A percentile compares a stretch with the other conserved stretches of the same genome.
phyloP scores from a whole-genome alignment of 2,113 vertebrate species.

The Aptenodytes forsteri region DNA sequence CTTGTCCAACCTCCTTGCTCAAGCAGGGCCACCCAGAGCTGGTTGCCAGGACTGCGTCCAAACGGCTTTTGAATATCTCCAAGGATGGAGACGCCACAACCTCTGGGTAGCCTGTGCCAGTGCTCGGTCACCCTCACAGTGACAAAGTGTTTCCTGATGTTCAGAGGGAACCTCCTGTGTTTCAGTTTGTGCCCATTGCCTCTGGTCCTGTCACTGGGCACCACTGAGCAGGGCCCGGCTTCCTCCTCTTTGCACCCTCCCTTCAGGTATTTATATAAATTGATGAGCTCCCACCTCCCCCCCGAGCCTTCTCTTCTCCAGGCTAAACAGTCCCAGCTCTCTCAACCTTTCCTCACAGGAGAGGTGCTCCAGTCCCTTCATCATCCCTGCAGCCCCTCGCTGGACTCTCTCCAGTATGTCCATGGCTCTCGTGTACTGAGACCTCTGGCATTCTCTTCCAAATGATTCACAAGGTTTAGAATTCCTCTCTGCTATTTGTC shows the following conservation, averaged over 20 bases:
- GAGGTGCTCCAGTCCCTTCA: not conserved
- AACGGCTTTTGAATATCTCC: not conserved
- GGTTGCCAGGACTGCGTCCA: rapidly evolving
- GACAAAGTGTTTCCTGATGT: not conserved
- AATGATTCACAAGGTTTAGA: not conserved
- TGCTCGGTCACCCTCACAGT: not conserved
- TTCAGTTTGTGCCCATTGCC: rapidly evolving
- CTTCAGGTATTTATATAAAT: not conserved
- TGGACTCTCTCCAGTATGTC: not conserved
- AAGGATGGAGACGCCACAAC: not conserved
- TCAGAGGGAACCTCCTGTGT: not conserved
- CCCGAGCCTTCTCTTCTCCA: not conserved
- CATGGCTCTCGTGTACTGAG: not conserved
- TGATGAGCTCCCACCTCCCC: not conserved
- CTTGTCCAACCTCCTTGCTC: not conserved
- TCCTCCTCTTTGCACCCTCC: not conserved
- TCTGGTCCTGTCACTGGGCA: not conserved
- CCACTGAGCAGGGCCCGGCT: not conserved
- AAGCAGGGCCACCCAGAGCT: not conserved
- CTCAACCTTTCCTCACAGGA: not conserved
- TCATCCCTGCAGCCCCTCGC: not conserved
- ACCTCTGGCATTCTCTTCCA: not conserved
- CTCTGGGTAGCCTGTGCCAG: not conserved
- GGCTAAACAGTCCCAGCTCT: not conserved
- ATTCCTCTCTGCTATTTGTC: not conserved